These are phyloP conservation scores for Caenorhabditis sinica DNA, from an alignment of 2,888 invertebrate genomes.

Conservation along the genomic window DNA sequence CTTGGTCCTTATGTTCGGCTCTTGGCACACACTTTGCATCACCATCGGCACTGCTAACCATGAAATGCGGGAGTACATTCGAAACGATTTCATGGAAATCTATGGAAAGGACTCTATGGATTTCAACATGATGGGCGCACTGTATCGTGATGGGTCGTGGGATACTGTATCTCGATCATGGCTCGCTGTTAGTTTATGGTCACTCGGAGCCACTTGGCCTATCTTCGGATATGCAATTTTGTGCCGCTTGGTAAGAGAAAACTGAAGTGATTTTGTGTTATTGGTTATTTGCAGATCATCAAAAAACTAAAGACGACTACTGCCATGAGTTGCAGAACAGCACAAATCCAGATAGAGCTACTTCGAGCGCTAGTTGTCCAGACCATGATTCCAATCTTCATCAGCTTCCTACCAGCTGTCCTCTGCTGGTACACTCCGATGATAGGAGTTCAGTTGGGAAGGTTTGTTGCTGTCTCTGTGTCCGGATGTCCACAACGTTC, in stretches of 20 bases:
- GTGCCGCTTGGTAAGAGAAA: background rate
- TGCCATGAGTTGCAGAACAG: background rate
- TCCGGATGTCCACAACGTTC: too few relatives aligned
- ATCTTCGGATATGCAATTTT: background rate
- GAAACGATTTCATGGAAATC: background rate
- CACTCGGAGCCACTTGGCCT: background rate
- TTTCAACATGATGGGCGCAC: conserved; percentile 5
- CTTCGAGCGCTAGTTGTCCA: conserved; percentile 22
- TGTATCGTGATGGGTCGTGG: background rate
- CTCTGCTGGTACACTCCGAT: conserved; percentile 27
- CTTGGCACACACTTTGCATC: background rate
- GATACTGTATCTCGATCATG: background rate
- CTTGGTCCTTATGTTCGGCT: background rate
- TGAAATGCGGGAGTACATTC: conserved; percentile 3
- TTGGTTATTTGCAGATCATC: conserved; percentile 1
- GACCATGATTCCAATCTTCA: conserved; percentile 20
- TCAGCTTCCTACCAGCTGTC: conserved; percentile 22
- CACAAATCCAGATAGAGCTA: conserved; percentile 9
- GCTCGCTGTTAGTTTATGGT: background rate
- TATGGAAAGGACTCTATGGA: background rate
- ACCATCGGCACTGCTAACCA: background rate
- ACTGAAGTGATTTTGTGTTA: background rate
- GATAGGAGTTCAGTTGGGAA: conserved; percentile 8
- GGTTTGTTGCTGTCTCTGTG: background rate
- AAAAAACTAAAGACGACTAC: background rate